These are phyloP conservation scores for Pseudochromis fuscus DNA, from an alignment of 2,797 vertebrate species.

Conservation along the genomic window DNA sequence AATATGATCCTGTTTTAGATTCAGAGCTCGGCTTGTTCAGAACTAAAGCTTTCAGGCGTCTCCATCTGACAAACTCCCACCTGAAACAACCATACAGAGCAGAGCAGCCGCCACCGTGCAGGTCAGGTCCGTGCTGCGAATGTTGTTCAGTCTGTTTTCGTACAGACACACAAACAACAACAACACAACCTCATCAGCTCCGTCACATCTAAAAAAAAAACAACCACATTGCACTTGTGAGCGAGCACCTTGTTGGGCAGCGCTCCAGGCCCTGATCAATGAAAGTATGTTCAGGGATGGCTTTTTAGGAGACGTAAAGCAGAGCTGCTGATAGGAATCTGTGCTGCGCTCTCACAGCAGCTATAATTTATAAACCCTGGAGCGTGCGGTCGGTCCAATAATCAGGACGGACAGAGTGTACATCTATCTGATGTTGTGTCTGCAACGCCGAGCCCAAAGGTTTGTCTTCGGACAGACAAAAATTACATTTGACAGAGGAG, in stretches of 20 bases:
- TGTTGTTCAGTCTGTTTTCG: neutral
- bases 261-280: slow-evolving; percentile 75
- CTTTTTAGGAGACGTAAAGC: slow-evolving; percentile 59
- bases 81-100: too few species aligned
- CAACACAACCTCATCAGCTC: slow-evolving; percentile 23
- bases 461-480: slow-evolving; percentile 2
- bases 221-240: slow-evolving; percentile 17
- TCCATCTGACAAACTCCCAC: too few species aligned
- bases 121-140: too few species aligned
- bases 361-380: slow-evolving; percentile 63
- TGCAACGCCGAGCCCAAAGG: neutral
- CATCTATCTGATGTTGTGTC: slow-evolving; percentile 35
- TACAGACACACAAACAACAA: neutral
- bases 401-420: slow-evolving; percentile 33
- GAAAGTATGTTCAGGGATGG: slow-evolving; percentile 51
- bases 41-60: too few species aligned
- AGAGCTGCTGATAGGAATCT: slow-evolving; percentile 55
- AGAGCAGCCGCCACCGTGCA: neutral
- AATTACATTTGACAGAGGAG: neutral
- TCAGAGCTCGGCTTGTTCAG: too few species aligned
- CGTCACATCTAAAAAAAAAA: slow-evolving; percentile 15
- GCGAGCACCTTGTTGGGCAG: slow-evolving; percentile 44
- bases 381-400: slow-evolving; percentile 30
- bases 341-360: slow-evolving; percentile 42
- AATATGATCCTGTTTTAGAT: too few species aligned